Evolutionary conservation across 2,888 invertebrate genomes (phyloP), one percentile per base, ranked within the genome.

Genomic region (Mantis religiosa): DNA sequence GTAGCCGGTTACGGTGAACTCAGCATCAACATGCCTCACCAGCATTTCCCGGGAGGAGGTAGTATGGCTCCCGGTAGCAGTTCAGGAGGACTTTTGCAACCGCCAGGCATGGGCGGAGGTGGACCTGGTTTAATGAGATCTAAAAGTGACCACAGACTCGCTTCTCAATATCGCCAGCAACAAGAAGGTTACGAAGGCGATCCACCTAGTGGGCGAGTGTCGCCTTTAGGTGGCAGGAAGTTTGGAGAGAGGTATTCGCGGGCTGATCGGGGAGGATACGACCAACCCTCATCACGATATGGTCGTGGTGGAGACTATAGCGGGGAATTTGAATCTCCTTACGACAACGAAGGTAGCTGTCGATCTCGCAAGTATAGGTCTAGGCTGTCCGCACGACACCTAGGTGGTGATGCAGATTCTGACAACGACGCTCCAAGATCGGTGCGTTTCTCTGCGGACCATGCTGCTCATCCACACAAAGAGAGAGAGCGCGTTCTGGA

Each of bases 131-230:
- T 98, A 28, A 98, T 98, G 95, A 95, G 98, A 91, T 98, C 98
- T 90, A 98, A 98, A 93, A 98, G 98, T 93, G 98, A 98, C 92
- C 98, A 98, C 93, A 95, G 98, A 83, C 94, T 98, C 90, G 98
- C 98, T 8, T 94, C 97, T 0, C 98, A 98, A 92, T 98, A 97
- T 93, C 95, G 98, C 81, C 97, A 97, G 92, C 97, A 97, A 93
- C 97, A 97, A 92, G 97, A 97, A 92, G 91, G 92, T 83, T 92
- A 92, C 85, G 93, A 93, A 54, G 96, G 96, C 91, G 96, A 96
- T 88, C 90, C 90, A 25, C 91, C 91, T 54, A 89, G 91, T 30
- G 92, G 92, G 30, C 91, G 92, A 83, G 92, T 92, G 15, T 96
- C 96, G 0, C 94, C 96, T 54, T 93, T 97, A 85, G 96, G 96